Evolutionary conservation across 2,888 invertebrate genomes (phyloP), one percentile per base, ranked within the genome.

Genomic region (Amblyjoppa fuscipennis): DNA sequence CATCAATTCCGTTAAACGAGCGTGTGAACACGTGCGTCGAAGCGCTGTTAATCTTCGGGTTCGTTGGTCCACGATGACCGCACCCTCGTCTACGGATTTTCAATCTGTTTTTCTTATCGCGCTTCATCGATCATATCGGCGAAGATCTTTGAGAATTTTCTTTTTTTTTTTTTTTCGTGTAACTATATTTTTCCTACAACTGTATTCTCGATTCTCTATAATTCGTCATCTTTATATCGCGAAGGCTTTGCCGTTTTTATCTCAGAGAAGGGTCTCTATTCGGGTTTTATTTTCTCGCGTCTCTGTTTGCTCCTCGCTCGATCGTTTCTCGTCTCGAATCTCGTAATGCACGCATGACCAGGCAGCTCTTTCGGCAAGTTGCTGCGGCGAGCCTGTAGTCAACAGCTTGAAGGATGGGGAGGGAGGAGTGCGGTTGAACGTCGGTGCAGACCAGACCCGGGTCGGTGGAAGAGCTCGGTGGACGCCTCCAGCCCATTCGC

Each of bases 321-420:
- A 77, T 87, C 84, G 83, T 87, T 90, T 90, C 90, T 90, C 87
- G 88, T 88, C 85, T 89, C 85, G 90, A 91, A 93, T 92, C 92
- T 93, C 91, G 92, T 92, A 91, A 91, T 91, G 90, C 90, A 92
- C 92, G 92, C 92, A 93, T 92, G 93, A 93, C 93, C 92, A 92
- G 90, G 89, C 91, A 92, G 91, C 90, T 92, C 91, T 91, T 90
- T 90, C 90, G 90, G 90, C 89, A 89, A 92, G 91, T 91, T 91
- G 90, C 90, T 85, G 84, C 86, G 83, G 89, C 89, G 90, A 87
- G 88, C 78, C 88, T 68, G 71, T 73, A 81, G 86, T 74, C 73
- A 81, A 83, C 71, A 77, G 71, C 69, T 78, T 64, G 73, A 53
- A 59, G 66, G 71, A 49, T 53, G 75, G 66, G 59, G 68, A 71